A percentile compares a stretch with the other conserved stretches of the same genome.
These are phyloP conservation scores for Parnassius orleans DNA, from an alignment of 2,888 invertebrate species.

Conservation along the genomic window DNA sequence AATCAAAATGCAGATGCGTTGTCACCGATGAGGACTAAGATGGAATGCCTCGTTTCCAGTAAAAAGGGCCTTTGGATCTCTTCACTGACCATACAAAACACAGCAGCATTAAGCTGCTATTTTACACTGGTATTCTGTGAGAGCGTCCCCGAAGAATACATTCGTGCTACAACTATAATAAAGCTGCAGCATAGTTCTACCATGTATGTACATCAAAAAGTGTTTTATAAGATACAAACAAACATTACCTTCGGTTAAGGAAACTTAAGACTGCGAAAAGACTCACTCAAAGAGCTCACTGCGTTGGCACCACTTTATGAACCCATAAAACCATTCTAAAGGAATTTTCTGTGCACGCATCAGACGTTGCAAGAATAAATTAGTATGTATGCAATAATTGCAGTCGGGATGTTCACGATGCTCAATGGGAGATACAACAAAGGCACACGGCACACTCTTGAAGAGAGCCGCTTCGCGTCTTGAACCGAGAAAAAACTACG, in stretches of 20 bases:
- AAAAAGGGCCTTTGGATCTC: no score
- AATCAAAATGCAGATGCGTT: no score
- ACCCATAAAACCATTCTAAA: conserved; percentile 28
- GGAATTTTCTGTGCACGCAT: conserved; percentile 26
- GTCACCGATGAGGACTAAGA: no score
- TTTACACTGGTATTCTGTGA: no score
- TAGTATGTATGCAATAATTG: conserved; percentile 51
- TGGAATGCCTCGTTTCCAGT: no score
- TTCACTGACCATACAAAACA: no score
- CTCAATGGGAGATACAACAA: conserved; percentile 56
- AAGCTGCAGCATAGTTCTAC: no score
- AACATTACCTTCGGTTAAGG: not conserved
- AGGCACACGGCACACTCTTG: conserved; percentile 54
- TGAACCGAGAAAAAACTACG: conserved; percentile 67
- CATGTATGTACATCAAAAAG: not conserved
- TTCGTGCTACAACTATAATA: no score
- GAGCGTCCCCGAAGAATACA: no score
- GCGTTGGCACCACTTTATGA: conserved; percentile 22
- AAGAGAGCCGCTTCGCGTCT: conserved; percentile 49
- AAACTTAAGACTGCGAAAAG: conserved; percentile 9
- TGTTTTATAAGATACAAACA: not conserved
- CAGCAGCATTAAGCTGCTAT: no score
- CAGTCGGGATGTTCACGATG: conserved; percentile 43
- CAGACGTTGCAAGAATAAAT: conserved; percentile 42
- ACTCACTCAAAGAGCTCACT: not conserved